phyloP scores from a whole-genome alignment of 2,113 vertebrate species.

The Dicaeum eximium region DNA sequence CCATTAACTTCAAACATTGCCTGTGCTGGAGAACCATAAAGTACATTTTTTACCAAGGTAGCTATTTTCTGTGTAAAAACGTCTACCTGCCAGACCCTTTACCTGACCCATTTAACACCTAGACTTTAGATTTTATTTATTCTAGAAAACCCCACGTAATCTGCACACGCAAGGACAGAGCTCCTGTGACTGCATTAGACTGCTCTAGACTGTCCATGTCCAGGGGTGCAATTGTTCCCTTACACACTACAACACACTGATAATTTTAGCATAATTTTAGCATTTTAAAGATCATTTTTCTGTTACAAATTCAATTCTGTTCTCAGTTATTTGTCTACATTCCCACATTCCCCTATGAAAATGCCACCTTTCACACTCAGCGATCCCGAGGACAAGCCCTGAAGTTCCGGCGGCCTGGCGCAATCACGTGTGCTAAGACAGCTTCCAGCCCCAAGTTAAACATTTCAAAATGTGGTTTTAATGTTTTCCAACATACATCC shows the following conservation, averaged over 20 bases:
- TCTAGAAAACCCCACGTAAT: not conserved
- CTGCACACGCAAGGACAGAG: rapidly evolving
- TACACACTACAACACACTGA: no score
- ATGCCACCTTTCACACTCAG: not conserved
- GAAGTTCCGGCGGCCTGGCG: not conserved
- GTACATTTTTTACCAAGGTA: no score
- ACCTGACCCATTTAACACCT: not conserved
- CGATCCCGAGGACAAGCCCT: not conserved
- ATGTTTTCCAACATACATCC: not conserved
- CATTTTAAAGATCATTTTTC: not conserved
- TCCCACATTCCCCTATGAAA: not conserved
- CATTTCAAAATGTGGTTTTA: not conserved
- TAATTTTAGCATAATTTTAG: not conserved
- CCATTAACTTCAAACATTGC: not conserved
- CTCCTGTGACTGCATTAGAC: not conserved
- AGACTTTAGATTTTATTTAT: not conserved
- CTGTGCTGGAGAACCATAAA: rapidly evolving
- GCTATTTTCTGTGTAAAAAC: not conserved
- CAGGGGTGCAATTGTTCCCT: not conserved
- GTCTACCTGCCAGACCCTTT: not conserved
- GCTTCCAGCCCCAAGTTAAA: not conserved
- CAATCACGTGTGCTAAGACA: not conserved
- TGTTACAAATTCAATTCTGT: not conserved
- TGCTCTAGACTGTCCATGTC: not conserved
- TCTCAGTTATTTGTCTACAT: not conserved